phyloP scores from a whole-genome alignment of 2,797 vertebrate species.

The Lophotriccus pileatus region DNA sequence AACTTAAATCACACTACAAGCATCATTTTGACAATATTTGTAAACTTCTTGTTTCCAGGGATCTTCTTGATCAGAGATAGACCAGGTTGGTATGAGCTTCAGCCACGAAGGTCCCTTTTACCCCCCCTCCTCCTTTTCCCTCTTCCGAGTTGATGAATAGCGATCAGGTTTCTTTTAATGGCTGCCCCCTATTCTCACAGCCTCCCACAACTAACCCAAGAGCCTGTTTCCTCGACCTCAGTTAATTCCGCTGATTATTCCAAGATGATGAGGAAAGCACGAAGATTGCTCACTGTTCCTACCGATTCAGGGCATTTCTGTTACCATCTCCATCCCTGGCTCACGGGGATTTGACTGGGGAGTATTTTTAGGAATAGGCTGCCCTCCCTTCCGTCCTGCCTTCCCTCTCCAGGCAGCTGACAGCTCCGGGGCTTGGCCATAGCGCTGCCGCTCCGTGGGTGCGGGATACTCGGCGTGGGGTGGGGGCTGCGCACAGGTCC shows the following conservation, averaged over 20 bases:
- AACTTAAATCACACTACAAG: slow-evolving; percentile 70
- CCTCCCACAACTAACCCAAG: slow-evolving; percentile 88
- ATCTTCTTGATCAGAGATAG: slow-evolving; percentile 84
- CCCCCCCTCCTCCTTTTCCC: background rate
- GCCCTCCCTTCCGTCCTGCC: background rate
- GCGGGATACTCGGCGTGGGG: too few relatives aligned
- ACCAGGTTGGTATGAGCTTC: slow-evolving; percentile 69
- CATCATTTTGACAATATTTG: slow-evolving; percentile 86
- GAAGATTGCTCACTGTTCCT: slow-evolving; percentile 35
- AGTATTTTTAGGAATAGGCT: background rate
- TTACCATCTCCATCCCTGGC: background rate
- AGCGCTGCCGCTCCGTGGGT: background rate
- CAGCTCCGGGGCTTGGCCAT: background rate
- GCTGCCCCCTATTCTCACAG: slow-evolving; percentile 89
- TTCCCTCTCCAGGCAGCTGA: background rate
- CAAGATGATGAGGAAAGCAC: slow-evolving; percentile 83
- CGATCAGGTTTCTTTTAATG: slow-evolving; percentile 91
- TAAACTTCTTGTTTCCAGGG: slow-evolving; percentile 86
- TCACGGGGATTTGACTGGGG: background rate
- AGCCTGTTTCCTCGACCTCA: slow-evolving; percentile 85
- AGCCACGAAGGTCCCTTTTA: slow-evolving; percentile 75
- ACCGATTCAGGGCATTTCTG: slow-evolving; percentile 27
- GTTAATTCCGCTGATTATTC: slow-evolving; percentile 93
- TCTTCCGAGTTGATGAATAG: slow-evolving; percentile 85
- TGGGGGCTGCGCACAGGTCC: background rate